A percentile compares a stretch with the other conserved stretches of the same genome.
phyloP scores from a whole-genome alignment of 1,140 invertebrate genomes.

The Phortica variegata region DNA sequence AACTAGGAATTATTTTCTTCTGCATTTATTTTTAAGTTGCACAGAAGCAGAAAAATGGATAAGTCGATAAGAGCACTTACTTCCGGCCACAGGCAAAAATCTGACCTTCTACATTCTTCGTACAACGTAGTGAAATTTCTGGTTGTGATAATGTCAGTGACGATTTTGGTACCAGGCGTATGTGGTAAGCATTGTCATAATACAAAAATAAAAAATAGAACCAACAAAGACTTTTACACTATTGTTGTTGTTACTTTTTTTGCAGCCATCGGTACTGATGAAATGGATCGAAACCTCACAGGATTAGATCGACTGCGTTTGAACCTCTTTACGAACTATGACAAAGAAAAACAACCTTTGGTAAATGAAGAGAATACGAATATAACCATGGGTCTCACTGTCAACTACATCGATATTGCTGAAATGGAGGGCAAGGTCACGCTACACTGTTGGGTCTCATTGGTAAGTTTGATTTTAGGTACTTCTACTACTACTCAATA shows the following conservation, averaged over 20 bases:
- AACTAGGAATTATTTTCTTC: too few relatives aligned
- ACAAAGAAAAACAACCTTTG: constrained; percentile 64
- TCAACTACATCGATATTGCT: constrained; percentile 62
- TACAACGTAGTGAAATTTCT: constrained; percentile 12
- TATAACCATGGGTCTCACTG: constrained; percentile 60
- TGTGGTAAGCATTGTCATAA: constrained; percentile 21
- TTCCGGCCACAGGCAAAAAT: constrained; percentile 30
- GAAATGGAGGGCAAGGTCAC: constrained; percentile 60
- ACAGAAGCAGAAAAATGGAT: constrained; percentile 22
- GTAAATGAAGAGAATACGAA: constrained; percentile 61
- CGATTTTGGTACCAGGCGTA: constrained; percentile 25
- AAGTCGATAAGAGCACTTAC: constrained; percentile 29
- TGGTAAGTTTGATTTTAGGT: constrained; percentile 57
- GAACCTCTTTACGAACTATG: constrained; percentile 64
- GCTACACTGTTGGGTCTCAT: constrained; percentile 61
- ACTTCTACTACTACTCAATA: background rate
- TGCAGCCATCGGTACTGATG: constrained; percentile 9
- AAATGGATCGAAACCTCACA: constrained; percentile 57
- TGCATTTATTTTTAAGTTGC: constrained; percentile 23
- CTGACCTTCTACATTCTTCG: background rate
- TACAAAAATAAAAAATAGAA: background rate
- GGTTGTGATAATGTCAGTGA: constrained; percentile 21
- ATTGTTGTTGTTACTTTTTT: background rate
- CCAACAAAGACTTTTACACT: background rate
- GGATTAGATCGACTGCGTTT: constrained; percentile 63